Conservation (phyloP, 2,797 vertebrate genomes). For the Nyctalus aviator region DNA sequence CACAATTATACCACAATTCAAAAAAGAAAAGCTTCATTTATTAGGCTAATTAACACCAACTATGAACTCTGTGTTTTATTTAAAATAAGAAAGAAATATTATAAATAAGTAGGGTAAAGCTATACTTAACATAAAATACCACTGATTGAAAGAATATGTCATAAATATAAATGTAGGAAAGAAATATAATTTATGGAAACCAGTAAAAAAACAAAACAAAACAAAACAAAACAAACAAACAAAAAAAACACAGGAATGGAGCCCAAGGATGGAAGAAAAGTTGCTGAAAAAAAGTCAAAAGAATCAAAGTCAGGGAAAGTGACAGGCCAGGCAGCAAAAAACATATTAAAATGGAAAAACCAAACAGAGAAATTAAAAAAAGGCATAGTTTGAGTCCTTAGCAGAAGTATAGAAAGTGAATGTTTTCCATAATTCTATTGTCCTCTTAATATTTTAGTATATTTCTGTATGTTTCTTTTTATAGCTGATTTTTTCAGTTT, state of each 20-base stretch:
- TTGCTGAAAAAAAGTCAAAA: not conserved
- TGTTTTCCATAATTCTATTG: not conserved
- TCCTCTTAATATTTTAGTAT: not conserved
- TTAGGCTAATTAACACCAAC: conserved; percentile 1
- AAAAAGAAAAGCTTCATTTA: conserved; percentile 48
- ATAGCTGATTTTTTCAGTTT: not conserved
- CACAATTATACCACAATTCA: not conserved
- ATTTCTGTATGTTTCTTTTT: not conserved
- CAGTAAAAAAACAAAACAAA: not conserved
- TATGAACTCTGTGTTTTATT: conserved; percentile 31
- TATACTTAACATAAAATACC: not conserved
- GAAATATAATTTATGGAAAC: not conserved
- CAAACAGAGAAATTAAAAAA: not conserved
- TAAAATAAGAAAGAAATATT: conserved; percentile 28
- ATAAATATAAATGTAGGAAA: conserved; percentile 32
- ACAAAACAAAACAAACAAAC: not conserved
- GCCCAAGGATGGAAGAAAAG: not conserved
- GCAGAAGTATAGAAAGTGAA: not conserved
- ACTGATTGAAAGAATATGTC: not conserved
- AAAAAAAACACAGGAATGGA: not conserved
- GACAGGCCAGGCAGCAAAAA: not conserved
- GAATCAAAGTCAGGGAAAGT: not conserved
- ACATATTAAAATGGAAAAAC: not conserved
- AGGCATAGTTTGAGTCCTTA: not conserved
- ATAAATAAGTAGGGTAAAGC: conserved; percentile 8